phyloP scores from a whole-genome alignment of 1,140 invertebrate genomes.

The Halotydeus destructor region DNA sequence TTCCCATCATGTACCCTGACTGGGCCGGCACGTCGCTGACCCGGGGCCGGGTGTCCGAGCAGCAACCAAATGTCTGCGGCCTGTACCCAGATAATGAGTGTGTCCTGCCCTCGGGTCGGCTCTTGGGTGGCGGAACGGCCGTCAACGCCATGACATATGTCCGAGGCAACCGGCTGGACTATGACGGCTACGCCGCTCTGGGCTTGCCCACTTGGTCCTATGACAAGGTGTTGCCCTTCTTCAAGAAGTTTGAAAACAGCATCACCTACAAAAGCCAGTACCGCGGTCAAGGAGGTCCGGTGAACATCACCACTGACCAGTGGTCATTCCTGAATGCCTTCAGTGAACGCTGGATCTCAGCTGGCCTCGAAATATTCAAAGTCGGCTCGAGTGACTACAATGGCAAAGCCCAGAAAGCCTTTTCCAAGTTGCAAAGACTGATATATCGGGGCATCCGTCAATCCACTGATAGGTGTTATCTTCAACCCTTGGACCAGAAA shows the following conservation, averaged over 20 bases:
- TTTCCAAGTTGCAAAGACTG: too few relatives aligned
- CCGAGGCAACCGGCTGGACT: slow-evolving; percentile 70
- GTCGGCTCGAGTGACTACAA: too few relatives aligned
- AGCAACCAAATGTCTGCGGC: slow-evolving; percentile 56
- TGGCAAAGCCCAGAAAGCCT: too few relatives aligned
- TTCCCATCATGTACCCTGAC: slow-evolving; percentile 63
- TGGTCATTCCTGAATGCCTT: slow-evolving; percentile 54
- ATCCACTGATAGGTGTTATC: too few relatives aligned
- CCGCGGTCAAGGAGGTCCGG: slow-evolving; percentile 49
- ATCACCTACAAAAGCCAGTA: slow-evolving; percentile 52
- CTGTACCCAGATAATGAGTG: slow-evolving; percentile 38
- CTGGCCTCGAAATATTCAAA: slow-evolving; percentile 52
- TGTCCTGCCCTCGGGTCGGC: slow-evolving; percentile 11
- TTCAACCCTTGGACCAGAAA: slow-evolving; percentile 55
- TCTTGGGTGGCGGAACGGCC: slow-evolving; percentile 53
- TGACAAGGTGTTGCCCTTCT: slow-evolving; percentile 34
- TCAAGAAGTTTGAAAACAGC: slow-evolving; percentile 27
- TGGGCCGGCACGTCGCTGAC: slow-evolving; percentile 57
- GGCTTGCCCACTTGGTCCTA: slow-evolving; percentile 55
- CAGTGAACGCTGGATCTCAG: slow-evolving; percentile 54
- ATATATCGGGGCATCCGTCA: too few relatives aligned
- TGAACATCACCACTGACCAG: slow-evolving; percentile 59
- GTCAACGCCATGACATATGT: slow-evolving; percentile 88
- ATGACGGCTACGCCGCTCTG: slow-evolving; percentile 56
- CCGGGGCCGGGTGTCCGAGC: slow-evolving; percentile 64